Base-by-base conservation (phyloP, 2,888 invertebrate genomes). In the Microplitis manilae region DNA sequence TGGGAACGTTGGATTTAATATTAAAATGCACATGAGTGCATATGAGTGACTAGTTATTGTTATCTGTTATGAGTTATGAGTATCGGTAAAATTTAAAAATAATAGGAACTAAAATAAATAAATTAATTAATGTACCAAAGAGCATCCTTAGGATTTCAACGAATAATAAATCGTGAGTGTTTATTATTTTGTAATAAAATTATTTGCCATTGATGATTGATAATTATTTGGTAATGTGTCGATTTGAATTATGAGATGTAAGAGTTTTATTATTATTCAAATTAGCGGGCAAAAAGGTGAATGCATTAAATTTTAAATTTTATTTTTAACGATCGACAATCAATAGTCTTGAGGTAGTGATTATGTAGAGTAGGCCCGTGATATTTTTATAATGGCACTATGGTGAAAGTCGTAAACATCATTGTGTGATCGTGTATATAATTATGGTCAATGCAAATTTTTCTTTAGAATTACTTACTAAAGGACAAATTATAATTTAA, bases 381-480 rank as follows among this genome's bases (percentile, higher is more conserved):
- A 83, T 81, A 50, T 50, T 50, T 50, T 50, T 50, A 50, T 50
- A 50, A 50, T 50, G 50, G 50, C 13, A 50, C 50, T 13, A 83
- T 80, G 82, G 84, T 84, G 85, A 84, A 85, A 85, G 85, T 85
- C 82, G 79, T 82, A 80, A 83, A 83, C 80, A 81, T 82, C 79
- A 65, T 73, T 75, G 77, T 73, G 30, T 73, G 30, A 79, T 78
- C 80, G 74, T 64, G 69, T 80, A 73, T 79, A 80, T 72, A 74
- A 40, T 69, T 50, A 39, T 39, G 68, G 74, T 74, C 68, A 67
- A 74, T 50, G 62, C 50, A 64, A 70, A 70, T 75, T 75, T 69
- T 64, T 41, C 17, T 62, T n/a, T 70, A 64, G 62, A 13, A 40
- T 40, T 17, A 65, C 20, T 65, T 72, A 50, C 50, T 50, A 50